Percentiles rank a stretch among this genome's conserved stretches.
These are phyloP conservation scores for Lagodon rhomboides DNA, from an alignment of 2,797 vertebrate genomes.

Conservation along the genomic window DNA sequence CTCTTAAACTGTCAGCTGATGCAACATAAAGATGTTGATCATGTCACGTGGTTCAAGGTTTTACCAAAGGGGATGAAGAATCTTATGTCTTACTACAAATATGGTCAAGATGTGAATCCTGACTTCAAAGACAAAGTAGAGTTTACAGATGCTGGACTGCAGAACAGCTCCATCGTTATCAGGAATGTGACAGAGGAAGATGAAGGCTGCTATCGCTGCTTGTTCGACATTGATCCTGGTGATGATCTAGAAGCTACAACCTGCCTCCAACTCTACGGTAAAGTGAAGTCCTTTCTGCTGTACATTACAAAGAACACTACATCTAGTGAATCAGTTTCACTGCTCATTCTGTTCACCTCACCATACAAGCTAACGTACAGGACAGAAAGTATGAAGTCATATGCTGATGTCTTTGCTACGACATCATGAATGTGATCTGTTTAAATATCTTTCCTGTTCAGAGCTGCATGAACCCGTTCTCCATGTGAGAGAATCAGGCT, in stretches of 20 bases:
- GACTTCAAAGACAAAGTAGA: not conserved
- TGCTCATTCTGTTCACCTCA: no score
- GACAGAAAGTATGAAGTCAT: no score
- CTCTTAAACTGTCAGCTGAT: not conserved
- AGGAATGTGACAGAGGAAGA: not conserved
- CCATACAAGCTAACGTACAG: no score
- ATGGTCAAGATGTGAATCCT: not conserved
- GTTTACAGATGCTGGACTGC: not conserved
- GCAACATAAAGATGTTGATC: not conserved
- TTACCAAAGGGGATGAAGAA: not conserved
- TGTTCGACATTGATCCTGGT: not conserved
- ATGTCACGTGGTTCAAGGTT: not conserved
- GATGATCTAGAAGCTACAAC: not conserved
- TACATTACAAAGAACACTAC: no score
- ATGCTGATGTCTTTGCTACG: no score
- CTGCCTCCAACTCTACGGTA: constrained; percentile 12
- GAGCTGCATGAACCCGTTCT: no score
- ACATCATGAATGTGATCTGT: no score
- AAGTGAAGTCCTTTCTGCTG: not conserved
- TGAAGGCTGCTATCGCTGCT: not conserved
- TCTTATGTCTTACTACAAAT: not conserved
- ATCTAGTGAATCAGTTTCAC: no score
- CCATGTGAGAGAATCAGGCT: not conserved
- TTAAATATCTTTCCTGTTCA: no score
- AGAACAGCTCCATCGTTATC: not conserved